Evolutionary conservation across 2,888 invertebrate species (phyloP), one percentile per base, ranked within the genome.

Genomic region (Cremastinae sp.): DNA sequence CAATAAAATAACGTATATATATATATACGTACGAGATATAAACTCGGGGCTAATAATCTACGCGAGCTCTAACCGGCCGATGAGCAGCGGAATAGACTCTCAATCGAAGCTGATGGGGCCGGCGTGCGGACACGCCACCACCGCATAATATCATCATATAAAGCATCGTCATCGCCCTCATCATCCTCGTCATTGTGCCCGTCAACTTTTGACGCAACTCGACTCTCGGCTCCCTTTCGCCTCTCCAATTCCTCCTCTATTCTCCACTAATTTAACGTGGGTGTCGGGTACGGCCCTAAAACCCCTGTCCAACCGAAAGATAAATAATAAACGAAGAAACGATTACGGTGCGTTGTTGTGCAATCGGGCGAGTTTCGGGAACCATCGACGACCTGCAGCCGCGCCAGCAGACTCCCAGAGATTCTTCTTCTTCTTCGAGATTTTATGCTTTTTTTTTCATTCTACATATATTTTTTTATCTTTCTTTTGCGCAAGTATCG

Each of bases 331-430:
- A 34, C 61, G 53, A 56, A 47, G 53, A 54, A 28, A 70, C 22
- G 41, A 28, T n/a, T 9, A 75, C 36, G 43, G 51, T 74, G 68
- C 22, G 62, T 45, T 38, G 72, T 72, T 75, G 59, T 69, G 64
- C 73, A 73, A 76, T 76, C 62, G 58, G 45, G 22, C 47, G 28
- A 61, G 28, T 54, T 65, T 75, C 41, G 58, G 65, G 61, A 47
- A 41, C 38, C n/a, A 18, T 38, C 12, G 45, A 28, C 47, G 47
- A 9, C 28, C 65, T 66, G 62, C 65, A 61, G 66, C 34, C 36
- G 16, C 14, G 43, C 14, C 18, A 36, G 16, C 8, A 14, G 65
- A 43, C 10, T 16, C 8, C 14, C 36, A 62, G 66, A 34, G 65
- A 51, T 41, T 68, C 66, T n/a, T n/a, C n/a, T n/a, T n/a, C n/a